phyloP scores from a whole-genome alignment of 2,888 invertebrate species.

The Apamea anceps region DNA sequence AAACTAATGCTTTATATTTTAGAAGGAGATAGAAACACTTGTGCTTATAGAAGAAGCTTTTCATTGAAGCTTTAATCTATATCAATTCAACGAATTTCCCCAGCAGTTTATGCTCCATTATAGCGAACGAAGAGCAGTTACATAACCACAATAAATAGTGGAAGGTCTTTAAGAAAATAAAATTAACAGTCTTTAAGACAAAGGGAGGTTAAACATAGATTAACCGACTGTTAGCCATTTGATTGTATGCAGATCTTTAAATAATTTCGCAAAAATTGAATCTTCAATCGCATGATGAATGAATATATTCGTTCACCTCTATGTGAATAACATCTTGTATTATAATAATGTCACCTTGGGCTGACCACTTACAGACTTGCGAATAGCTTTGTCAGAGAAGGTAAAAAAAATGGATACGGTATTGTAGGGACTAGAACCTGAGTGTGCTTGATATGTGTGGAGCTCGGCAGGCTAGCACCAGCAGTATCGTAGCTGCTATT shows the following conservation, averaged over 20 bases:
- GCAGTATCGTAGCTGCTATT: background rate
- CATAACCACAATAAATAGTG: background rate
- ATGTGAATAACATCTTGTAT: constrained; percentile 79
- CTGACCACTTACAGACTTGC: constrained; percentile 83
- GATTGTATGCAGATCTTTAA: constrained; percentile 18
- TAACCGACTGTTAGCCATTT: background rate
- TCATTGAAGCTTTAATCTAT: background rate
- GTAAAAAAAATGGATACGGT: constrained; percentile 45
- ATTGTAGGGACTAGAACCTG: background rate
- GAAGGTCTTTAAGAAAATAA: background rate
- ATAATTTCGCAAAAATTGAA: constrained; percentile 8
- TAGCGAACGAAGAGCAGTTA: background rate
- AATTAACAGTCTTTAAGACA: background rate
- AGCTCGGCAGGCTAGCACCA: background rate
- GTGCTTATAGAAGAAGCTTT: background rate
- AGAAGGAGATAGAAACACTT: background rate
- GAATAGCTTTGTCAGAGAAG: constrained; percentile 49
- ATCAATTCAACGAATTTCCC: background rate
- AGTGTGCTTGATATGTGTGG: background rate
- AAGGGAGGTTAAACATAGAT: background rate
- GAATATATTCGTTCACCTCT: constrained; percentile 65
- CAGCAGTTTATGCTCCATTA: background rate
- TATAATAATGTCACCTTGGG: constrained; percentile 84
- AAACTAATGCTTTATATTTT: background rate
- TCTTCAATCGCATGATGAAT: constrained; percentile 50